These are phyloP conservation scores for Drosophila mayri DNA, from an alignment of 1,140 invertebrate genomes.

Conservation along the genomic window DNA sequence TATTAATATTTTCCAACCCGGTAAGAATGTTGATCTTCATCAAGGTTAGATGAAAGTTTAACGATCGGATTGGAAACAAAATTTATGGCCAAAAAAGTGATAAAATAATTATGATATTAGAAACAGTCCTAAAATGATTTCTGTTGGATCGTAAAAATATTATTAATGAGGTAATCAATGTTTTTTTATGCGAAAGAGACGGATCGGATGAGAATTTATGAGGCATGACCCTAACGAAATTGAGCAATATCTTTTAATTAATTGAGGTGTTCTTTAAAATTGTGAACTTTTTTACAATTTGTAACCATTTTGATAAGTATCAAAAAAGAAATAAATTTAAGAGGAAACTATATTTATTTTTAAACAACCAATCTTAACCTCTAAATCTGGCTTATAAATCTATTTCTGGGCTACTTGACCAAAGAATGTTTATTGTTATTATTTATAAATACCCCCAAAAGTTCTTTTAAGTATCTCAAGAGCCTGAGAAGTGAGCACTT, in stretches of 20 bases:
- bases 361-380: background rate
- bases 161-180: slow-evolving; percentile 25
- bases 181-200: slow-evolving; percentile 1
- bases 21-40: slow-evolving; percentile 35
- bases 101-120: slow-evolving; percentile 38
- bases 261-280: background rate
- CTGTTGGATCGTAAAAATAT: slow-evolving; percentile 21
- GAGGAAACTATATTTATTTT: background rate
- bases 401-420: background rate
- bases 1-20: slow-evolving; percentile 13
- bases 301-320: too few species aligned
- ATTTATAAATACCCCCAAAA: background rate
- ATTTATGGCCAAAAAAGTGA: slow-evolving; percentile 23
- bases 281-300: too few species aligned
- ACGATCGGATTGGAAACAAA: slow-evolving; percentile 24
- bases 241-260: slow-evolving; percentile 8
- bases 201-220: slow-evolving; percentile 7
- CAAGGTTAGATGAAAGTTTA: slow-evolving; percentile 45
- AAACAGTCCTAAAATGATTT: slow-evolving; percentile 6
- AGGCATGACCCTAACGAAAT: slow-evolving; percentile 4
- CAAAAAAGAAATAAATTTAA: background rate
- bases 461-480: slow-evolving; percentile 10
- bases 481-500: slow-evolving; percentile 5
- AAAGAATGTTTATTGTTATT: background rate
- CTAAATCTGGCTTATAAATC: background rate